These are phyloP conservation scores for Camponotus fellah DNA, from an alignment of 2,888 invertebrate genomes.

Conservation along the genomic window DNA sequence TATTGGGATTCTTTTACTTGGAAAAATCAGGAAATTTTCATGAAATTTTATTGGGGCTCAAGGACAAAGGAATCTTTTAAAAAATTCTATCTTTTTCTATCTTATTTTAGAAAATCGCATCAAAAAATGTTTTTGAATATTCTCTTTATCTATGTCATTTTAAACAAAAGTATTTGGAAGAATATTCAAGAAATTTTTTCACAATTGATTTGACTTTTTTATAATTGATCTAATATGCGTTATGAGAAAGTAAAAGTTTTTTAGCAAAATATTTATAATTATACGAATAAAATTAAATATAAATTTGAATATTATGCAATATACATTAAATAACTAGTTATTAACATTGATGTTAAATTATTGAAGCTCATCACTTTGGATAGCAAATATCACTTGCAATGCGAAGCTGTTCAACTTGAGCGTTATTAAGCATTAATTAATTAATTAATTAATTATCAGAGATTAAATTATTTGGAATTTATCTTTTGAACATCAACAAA, in stretches of 20 bases:
- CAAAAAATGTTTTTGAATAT: too few species aligned
- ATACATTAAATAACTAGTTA: slow-evolving; percentile 4
- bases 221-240: neutral
- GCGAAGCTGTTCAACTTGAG: neutral
- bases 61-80: too few species aligned
- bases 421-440: slow-evolving; percentile 33
- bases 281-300: neutral
- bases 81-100: too few species aligned
- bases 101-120: too few species aligned
- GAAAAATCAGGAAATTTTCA: too few species aligned
- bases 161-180: too few species aligned
- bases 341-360: slow-evolving; percentile 25
- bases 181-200: too few species aligned
- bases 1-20: too few species aligned
- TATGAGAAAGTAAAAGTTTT: neutral
- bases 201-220: too few species aligned
- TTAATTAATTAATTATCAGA: slow-evolving; percentile 41
- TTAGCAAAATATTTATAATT: neutral
- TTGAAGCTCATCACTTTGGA: neutral
- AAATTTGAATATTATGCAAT: neutral
- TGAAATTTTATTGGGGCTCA: too few species aligned
- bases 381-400: neutral
- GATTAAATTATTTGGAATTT: neutral
- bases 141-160: too few species aligned
- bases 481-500: neutral